These are phyloP conservation scores for Pteronura brasiliensis DNA, from an alignment of 2,113 vertebrate species.

Conservation along the genomic window DNA sequence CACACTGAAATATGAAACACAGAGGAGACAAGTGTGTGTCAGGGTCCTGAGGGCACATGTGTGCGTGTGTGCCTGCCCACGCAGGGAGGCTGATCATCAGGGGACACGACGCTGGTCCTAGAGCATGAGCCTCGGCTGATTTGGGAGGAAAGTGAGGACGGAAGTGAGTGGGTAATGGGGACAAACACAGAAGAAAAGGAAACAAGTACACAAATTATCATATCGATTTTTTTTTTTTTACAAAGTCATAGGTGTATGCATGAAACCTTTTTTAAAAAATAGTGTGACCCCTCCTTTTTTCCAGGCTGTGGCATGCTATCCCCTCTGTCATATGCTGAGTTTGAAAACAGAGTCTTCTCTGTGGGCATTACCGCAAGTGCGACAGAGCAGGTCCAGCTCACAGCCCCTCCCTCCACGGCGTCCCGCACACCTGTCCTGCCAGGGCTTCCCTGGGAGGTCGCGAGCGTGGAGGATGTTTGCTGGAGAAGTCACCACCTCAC, in stretches of 20 bases:
- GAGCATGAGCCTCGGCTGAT: neutral
- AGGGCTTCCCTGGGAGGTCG: fast-evolving
- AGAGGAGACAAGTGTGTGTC: neutral
- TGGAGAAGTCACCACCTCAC: fast-evolving
- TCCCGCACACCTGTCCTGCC: fast-evolving
- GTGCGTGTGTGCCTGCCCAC: fast-evolving
- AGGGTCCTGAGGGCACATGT: too few species aligned
- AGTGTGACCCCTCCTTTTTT: too few species aligned
- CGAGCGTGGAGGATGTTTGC: fast-evolving
- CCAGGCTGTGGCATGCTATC: fast-evolving
- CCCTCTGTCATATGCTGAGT: too few species aligned
- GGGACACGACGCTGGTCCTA: neutral
- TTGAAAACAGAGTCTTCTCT: neutral
- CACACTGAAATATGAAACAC: neutral
- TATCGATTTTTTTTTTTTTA: neutral
- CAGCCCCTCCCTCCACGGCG: fast-evolving
- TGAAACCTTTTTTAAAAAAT: neutral
- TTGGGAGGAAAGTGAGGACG: neutral
- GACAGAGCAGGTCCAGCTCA: neutral
- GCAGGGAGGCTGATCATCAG: neutral
- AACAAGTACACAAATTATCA: fast-evolving
- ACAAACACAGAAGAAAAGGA: neutral
- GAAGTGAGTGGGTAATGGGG: fast-evolving
- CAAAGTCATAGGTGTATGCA: fast-evolving
- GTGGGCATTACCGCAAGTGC: fast-evolving